Evolutionary conservation across 1,140 invertebrate genomes (phyloP).

Genomic region (Trachymyrmex septentrionalis): DNA sequence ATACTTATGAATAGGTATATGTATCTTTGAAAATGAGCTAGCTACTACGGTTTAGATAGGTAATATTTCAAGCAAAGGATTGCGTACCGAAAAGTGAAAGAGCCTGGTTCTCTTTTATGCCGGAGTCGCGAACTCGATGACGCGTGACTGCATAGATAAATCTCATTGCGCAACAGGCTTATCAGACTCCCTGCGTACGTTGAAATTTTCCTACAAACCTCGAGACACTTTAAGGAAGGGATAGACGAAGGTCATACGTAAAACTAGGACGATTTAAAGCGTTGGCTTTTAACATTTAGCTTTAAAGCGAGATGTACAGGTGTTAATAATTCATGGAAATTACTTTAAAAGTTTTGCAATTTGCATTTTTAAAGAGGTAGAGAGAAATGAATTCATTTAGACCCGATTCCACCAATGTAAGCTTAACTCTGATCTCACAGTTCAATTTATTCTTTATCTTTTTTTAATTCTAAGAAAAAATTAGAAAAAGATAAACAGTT

Average conservation of each 20-base stretch:
- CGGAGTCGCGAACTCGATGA: conserved; percentile 49
- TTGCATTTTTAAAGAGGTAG: background rate
- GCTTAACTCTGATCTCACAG: too few relatives aligned
- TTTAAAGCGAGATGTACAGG: background rate
- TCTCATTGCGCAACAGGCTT: conserved; percentile 17
- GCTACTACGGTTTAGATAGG: background rate
- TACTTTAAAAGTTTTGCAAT: background rate
- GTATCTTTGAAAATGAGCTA: background rate
- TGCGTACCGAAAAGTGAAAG: conserved; percentile 27
- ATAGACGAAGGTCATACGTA: background rate
- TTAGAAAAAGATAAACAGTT: too few relatives aligned
- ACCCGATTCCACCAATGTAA: too few relatives aligned
- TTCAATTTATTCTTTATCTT: too few relatives aligned
- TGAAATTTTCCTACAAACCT: background rate
- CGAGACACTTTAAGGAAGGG: conserved; percentile 1
- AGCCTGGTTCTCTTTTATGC: conserved; percentile 3
- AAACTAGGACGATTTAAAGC: conserved; percentile 8
- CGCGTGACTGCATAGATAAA: conserved; percentile 65
- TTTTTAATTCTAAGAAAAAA: too few relatives aligned
- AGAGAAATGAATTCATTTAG: background rate
- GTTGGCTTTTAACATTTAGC: background rate
- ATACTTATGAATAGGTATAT: background rate
- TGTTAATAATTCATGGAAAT: background rate
- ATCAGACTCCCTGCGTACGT: conserved; percentile 17
- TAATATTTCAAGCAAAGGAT: background rate